Base-by-base conservation (phyloP, 2,113 vertebrate genomes). In the Gobius niger region DNA sequence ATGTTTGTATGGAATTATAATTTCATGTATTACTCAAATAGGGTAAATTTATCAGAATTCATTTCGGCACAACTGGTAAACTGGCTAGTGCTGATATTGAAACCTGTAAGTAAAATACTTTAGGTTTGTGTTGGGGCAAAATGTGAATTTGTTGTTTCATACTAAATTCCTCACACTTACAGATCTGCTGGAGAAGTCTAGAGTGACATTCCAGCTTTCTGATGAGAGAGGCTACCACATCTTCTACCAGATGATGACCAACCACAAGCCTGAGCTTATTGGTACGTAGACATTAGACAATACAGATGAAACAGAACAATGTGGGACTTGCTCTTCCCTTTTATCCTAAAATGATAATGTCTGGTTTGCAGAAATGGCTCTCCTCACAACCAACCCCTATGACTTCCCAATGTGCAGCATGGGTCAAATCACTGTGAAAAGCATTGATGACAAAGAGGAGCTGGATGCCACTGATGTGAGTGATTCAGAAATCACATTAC, bases 31-130 rank as follows among this genome's bases (percentile, higher is more conserved):
- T 0, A 69, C 56, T 24, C 19, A 65, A 87, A 85, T 66, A 88
- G 85, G 87, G 87, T 88, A 87, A 88, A 88, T 88, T 88, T 82
- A 88, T 88, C 82, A 79, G 86, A 73, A 88, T 88, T 34, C 86
- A 88, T 77, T 88, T 88, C 7, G 76, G 74, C 67, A 49, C 76
- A 60, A 72, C 84, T 72, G 86, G 86, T 44, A 88, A 88, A 85
- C 82, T 88, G 80, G 9, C 86, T 72, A 86, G 84, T 85, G 84
- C 86, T 85, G 86, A 86, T 76, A 88, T 86, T 86, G 86, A 88
- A 63, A 87, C 87, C 47, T 88, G 87, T 88, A 81, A 87, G 87
- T 72, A 62, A n/a, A 3, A 70, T 34, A 4, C 42, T 10, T 10
- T 7, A 4, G 16, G 1, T 8, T 12, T 14, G 44, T n/a, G 40